Conservation (phyloP, 1,140 invertebrate genomes). For the Orchestia grillus region DNA sequence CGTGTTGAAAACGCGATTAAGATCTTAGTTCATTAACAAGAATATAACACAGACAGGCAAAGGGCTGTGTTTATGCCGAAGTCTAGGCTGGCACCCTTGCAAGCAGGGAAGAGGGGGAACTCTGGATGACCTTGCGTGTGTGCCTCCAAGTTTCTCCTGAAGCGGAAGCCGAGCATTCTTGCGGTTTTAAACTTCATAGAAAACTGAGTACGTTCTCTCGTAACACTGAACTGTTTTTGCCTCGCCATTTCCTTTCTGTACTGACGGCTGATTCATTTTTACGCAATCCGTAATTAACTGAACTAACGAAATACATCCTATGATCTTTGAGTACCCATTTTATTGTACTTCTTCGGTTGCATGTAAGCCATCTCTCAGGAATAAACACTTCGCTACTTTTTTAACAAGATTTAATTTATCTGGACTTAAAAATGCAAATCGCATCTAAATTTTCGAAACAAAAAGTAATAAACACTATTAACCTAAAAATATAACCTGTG, state of each 20-base stretch:
- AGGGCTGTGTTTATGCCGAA: not conserved
- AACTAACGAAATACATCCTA: not conserved
- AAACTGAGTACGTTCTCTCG: conserved; percentile 5
- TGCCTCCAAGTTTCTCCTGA: conserved; percentile 38
- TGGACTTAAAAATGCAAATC: too few species aligned
- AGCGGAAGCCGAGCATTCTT: conserved; percentile 54
- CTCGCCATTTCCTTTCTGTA: not conserved
- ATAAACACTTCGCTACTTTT: too few species aligned
- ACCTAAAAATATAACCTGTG: too few species aligned
- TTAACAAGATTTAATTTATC: too few species aligned
- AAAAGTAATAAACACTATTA: too few species aligned
- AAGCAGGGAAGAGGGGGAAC: conserved; percentile 39
- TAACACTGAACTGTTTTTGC: not conserved
- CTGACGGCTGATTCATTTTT: not conserved
- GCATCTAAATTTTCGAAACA: too few species aligned
- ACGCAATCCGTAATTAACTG: not conserved
- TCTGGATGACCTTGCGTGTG: conserved; percentile 38
- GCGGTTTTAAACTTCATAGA: conserved; percentile 29
- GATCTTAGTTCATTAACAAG: not conserved
- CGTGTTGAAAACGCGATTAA: not conserved
- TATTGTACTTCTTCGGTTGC: too few species aligned
- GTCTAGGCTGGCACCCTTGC: not conserved
- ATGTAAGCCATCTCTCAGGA: too few species aligned
- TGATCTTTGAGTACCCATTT: too few species aligned
- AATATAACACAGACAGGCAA: not conserved